phyloP scores from a whole-genome alignment of 2,797 vertebrate genomes.

The Dromococcyx pavoninus region DNA sequence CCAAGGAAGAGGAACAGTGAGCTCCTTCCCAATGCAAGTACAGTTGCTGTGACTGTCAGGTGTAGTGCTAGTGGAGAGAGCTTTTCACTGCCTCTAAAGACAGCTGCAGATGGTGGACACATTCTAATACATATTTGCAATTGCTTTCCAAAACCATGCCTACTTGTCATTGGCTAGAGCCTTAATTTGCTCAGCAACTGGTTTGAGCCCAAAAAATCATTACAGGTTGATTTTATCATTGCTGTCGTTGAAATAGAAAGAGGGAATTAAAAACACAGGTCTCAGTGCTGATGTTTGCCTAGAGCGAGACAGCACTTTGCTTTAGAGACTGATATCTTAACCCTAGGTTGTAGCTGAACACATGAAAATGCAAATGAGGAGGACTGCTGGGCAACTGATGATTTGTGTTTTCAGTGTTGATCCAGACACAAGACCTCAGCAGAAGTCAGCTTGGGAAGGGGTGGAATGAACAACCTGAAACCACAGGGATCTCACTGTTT shows the following conservation, averaged over 20 bases:
- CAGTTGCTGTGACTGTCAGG: accelerated
- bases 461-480: background rate
- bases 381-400: background rate
- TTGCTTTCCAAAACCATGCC: background rate
- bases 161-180: background rate
- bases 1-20: background rate
- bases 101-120: background rate
- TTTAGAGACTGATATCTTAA: background rate
- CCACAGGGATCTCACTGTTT: background rate
- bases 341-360: background rate
- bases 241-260: background rate
- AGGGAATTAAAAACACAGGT: constrained; percentile 5
- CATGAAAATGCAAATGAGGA: background rate
- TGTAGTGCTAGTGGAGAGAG: background rate
- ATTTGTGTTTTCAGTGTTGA: background rate
- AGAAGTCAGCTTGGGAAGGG: background rate
- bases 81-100: background rate
- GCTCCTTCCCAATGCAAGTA: background rate
- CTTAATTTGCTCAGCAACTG: background rate
- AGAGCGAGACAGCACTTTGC: background rate
- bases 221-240: background rate
- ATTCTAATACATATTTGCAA: background rate
- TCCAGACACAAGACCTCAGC: background rate
- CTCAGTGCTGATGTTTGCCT: background rate
- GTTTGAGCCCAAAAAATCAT: background rate